Base-by-base conservation (phyloP, 2,888 invertebrate species). In the Dicycla oo region DNA sequence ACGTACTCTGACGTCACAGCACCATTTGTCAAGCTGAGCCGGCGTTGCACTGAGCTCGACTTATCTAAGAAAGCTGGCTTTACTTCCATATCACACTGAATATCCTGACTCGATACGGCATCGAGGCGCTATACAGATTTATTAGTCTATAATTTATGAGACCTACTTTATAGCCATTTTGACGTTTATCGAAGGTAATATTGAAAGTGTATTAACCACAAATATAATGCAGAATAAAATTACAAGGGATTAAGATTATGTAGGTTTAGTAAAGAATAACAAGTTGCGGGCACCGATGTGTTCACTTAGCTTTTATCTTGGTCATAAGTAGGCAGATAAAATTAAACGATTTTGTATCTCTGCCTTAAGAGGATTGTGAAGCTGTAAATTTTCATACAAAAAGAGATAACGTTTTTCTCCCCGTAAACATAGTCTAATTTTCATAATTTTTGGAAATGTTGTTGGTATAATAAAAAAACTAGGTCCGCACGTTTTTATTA, bases 1-100 rank as follows among this genome's bases (percentile, higher is more conserved):
- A 71, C 73, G 75, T 74, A 67, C 57, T 69, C 81, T 93, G 93
- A 93, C 93, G 91, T 93, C 92, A 92, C 84, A 86, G 84, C 80
- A 89, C 92, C 93, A 94, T 94, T 95, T 95, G 93, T 95, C 95
- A 95, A 88, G 91, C 91, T 94, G 91, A 93, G 90, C 90, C 86
- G 82, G 85, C 86, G 78, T 88, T 91, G 91, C 91, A 92, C 91
- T 89, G 93, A 92, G 86, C 88, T 86, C 89, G 91, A 89, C 92
- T 94, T 94, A 94, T 94, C 93, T 93, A 88, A 91, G 90, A 91
- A 91, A 90, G 91, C 90, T 90, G 90, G 91, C 90, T 91, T 89
- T 91, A 88, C 91, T 88, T 89, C 86, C 88, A 88, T 90, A 90
- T 91, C 92, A 90, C 86, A 88, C 89, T 91, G 91, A 91, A 92